Evolutionary conservation across 2,797 vertebrate species (phyloP).

Genomic region (Melanotaenia parkinsoni): DNA sequence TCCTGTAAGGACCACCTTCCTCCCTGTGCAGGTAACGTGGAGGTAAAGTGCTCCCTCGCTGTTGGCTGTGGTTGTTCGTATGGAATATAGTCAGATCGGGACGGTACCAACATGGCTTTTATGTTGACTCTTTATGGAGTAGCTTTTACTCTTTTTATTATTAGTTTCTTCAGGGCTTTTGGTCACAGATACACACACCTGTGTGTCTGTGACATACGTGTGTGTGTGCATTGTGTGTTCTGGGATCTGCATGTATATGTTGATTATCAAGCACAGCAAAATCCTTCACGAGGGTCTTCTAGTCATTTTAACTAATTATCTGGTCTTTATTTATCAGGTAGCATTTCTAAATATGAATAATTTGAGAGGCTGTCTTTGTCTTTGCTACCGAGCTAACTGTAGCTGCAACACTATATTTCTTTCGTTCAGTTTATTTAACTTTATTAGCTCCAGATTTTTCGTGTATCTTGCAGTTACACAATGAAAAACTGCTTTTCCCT

Average conservation of each 20-base stretch:
- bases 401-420: not conserved
- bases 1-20: not conserved
- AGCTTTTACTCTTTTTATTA: not conserved
- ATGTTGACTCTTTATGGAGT: not conserved
- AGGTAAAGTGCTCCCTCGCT: not conserved
- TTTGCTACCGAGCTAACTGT: not conserved
- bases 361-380: not conserved
- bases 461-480: not conserved
- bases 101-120: not conserved
- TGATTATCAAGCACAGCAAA: too few relatives aligned
- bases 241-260: too few relatives aligned
- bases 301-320: too few relatives aligned
- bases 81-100: not conserved
- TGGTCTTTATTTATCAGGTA: too few relatives aligned
- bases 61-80: not conserved
- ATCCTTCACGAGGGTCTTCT: too few relatives aligned
- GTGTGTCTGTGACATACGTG: not conserved
- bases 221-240: too few relatives aligned
- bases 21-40: not conserved
- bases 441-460: not conserved
- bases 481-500: conserved; percentile 2
- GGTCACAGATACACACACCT: not conserved
- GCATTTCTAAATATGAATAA: not conserved
- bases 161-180: not conserved
- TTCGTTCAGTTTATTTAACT: not conserved